phyloP scores from a whole-genome alignment of 1,140 invertebrate species.

The Tetragnatha versicolor region DNA sequence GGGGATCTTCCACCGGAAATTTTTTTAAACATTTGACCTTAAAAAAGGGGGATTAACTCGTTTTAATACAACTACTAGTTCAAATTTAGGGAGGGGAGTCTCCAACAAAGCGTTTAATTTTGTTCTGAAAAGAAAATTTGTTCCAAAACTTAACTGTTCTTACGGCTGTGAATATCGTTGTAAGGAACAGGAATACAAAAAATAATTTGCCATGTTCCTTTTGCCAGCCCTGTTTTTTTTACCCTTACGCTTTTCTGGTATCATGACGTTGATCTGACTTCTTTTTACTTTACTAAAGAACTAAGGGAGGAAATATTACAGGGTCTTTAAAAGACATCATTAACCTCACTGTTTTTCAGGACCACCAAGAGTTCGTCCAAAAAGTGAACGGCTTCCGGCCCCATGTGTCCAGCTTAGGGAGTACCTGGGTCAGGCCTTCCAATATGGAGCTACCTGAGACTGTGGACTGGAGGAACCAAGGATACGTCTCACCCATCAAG shows the following conservation, averaged over 20 bases:
- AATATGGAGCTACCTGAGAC: constrained; percentile 74
- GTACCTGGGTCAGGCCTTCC: constrained; percentile 77
- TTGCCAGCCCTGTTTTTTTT: not conserved
- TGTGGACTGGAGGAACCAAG: constrained; percentile 87
- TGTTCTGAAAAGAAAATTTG: too few species aligned
- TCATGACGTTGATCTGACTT: too few species aligned
- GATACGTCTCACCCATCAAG: constrained; percentile 80
- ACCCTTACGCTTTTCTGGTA: not conserved
- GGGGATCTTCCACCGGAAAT: too few species aligned
- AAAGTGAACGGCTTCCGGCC: constrained; percentile 56
- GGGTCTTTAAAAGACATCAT: not conserved
- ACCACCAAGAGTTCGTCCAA: constrained; percentile 56
- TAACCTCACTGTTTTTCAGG: constrained; percentile 40
- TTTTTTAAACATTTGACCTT: too few species aligned
- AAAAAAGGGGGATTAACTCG: too few species aligned
- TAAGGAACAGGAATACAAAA: too few species aligned
- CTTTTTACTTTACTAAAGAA: not conserved
- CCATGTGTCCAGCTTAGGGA: not conserved
- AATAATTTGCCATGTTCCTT: too few species aligned
- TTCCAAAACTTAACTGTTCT: too few species aligned
- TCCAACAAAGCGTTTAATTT: too few species aligned
- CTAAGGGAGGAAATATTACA: not conserved
- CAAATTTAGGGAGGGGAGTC: too few species aligned
- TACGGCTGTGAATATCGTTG: too few species aligned
- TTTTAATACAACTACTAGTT: too few species aligned